Evolutionary conservation across 2,888 invertebrate genomes (phyloP).

Genomic region (Galerucella nymphaeae): DNA sequence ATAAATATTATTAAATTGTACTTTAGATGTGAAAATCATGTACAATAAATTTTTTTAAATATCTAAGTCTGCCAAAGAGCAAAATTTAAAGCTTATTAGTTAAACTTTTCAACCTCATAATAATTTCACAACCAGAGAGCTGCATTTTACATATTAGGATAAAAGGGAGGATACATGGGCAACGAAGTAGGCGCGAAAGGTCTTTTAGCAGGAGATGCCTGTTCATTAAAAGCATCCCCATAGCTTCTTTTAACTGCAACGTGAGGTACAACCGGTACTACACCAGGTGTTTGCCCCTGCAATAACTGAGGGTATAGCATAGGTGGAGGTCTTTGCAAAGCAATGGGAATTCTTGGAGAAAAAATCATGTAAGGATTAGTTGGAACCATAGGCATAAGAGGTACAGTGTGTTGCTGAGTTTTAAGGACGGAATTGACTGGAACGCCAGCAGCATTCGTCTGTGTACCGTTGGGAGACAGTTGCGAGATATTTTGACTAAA

Average conservation of each 20-base stretch:
- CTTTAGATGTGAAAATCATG: background rate
- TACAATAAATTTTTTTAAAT: background rate
- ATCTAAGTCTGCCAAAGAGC: background rate
- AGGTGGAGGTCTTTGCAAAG: conserved; percentile 50
- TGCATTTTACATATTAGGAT: conserved; percentile 60
- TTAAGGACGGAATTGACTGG: conserved; percentile 48
- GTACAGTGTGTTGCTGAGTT: conserved; percentile 52
- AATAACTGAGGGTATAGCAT: conserved; percentile 53
- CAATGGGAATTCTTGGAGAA: conserved; percentile 51
- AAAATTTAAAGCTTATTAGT: conserved; percentile 3
- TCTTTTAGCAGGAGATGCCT: conserved; percentile 60
- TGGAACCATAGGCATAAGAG: conserved; percentile 52
- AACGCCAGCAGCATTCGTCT: conserved; percentile 14
- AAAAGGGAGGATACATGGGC: conserved; percentile 62
- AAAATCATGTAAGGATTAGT: conserved; percentile 62
- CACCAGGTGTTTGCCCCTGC: conserved; percentile 50
- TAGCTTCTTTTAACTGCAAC: conserved; percentile 63
- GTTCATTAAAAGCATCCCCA: conserved; percentile 62
- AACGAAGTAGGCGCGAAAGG: conserved; percentile 55
- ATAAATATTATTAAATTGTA: background rate
- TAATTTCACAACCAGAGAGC: conserved; percentile 31
- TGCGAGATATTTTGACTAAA: conserved; percentile 56
- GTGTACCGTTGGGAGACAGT: conserved; percentile 47
- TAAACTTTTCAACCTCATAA: conserved; percentile 16
- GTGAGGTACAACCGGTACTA: conserved; percentile 58